Base-by-base conservation (phyloP, 2,888 invertebrate genomes). In the Leptopilina syphax region DNA sequence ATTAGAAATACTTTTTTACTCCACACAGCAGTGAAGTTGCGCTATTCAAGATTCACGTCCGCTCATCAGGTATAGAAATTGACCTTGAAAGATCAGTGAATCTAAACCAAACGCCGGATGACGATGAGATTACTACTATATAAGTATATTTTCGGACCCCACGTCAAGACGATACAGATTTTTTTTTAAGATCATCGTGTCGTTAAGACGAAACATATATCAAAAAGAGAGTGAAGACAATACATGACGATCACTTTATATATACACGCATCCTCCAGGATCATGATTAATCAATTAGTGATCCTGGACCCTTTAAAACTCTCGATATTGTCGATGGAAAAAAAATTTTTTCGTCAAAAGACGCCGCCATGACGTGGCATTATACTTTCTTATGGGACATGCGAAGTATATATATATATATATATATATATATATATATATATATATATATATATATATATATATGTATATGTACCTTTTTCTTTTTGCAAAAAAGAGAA, bases 261-360 rank as follows among this genome's bases (percentile, higher is more conserved):
- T 12, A 50, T 10, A 50, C 12, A 68, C 63, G 65, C 77, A 80
- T 81, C 81, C 83, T 82, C 83, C 77, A 84, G 86, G 88, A 89
- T 89, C 90, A 88, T 90, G 90, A 91, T 90, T 91, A 90, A 91
- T 91, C 91, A 91, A 91, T 91, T 91, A 91, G 88, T 88, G 87
- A 91, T 89, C 88, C 85, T 82, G 84, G 86, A 84, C 84, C 86
- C 86, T 86, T 86, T 82, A 85, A 88, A 89, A 89, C 88, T 90
- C 50, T 50, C 85, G 87, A 89, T 82, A 85, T 80, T 77, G 83
- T 68, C 79, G 82, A 84, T 85, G 86, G 88, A 88, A 86, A 89
- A 88, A 89, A 86, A 80, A 3, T 3, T 34, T 77, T 60, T 44
- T 44, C 44, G 81, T 79, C 82, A 88, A 90, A 91, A 90, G 90